Evolutionary conservation across 2,113 vertebrate genomes (phyloP).

Genomic region (Melanerpes formicivorus): DNA sequence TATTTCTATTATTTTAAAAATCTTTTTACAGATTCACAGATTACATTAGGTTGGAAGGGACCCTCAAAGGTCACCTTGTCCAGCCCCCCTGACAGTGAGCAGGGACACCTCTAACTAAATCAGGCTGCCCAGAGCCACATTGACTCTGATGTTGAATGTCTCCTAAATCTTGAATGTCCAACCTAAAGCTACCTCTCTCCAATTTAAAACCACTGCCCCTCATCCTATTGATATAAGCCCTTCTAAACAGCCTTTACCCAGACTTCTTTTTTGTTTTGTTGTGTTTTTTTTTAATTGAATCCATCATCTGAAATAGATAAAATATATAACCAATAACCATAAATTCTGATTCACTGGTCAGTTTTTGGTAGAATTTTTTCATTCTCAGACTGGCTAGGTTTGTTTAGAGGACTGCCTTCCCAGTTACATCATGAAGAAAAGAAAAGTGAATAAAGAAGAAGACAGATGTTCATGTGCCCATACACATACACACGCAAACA

Average conservation of each 20-base stretch:
- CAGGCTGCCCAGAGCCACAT: too few relatives aligned
- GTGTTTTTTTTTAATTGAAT: background rate
- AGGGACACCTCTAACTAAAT: too few relatives aligned
- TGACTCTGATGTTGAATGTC: too few relatives aligned
- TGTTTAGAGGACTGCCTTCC: background rate
- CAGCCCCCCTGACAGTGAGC: too few relatives aligned
- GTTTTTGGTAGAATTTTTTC: constrained; percentile 13
- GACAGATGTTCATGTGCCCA: background rate
- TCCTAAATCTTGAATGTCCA: too few relatives aligned
- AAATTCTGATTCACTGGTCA: constrained; percentile 20
- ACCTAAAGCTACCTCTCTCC: too few relatives aligned
- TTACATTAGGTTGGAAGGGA: too few relatives aligned
- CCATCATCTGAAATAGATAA: background rate
- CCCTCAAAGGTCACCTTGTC: too few relatives aligned
- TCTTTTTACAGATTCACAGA: background rate
- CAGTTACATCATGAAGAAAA: background rate
- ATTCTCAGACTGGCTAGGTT: background rate
- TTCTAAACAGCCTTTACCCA: too few relatives aligned
- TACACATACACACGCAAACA: too few relatives aligned
- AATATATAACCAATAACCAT: background rate
- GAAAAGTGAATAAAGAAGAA: background rate
- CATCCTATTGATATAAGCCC: too few relatives aligned
- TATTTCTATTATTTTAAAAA: constrained; percentile 8
- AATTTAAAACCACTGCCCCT: too few relatives aligned
- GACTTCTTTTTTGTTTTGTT: background rate